These are phyloP conservation scores for Drosophila mauritiana DNA, from an alignment of 1,140 invertebrate genomes.

Conservation along the genomic window DNA sequence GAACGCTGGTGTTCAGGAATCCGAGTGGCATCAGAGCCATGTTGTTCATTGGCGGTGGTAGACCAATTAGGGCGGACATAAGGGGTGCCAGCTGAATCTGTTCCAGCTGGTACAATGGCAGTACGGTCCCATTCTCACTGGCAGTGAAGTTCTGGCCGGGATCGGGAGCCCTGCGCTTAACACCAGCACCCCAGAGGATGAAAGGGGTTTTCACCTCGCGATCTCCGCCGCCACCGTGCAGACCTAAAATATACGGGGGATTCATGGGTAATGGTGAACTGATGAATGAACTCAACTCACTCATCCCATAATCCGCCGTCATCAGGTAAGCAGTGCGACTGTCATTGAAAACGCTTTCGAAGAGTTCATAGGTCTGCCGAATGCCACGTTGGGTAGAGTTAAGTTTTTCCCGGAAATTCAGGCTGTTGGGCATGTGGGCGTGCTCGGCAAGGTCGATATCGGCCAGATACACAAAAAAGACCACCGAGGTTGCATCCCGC, in stretches of 20 bases:
- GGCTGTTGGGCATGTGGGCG: slow-evolving; percentile 91
- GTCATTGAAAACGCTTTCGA: slow-evolving; percentile 91
- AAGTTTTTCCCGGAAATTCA: slow-evolving; percentile 93
- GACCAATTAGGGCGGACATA: slow-evolving; percentile 76
- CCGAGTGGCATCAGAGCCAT: slow-evolving; percentile 17
- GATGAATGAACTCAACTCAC: slow-evolving; percentile 86
- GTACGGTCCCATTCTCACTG: background rate
- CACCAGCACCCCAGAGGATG: slow-evolving; percentile 29
- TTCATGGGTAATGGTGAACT: background rate
- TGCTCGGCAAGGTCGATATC: slow-evolving; percentile 92
- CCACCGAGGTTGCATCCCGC: slow-evolving; percentile 87
- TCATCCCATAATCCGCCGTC: slow-evolving; percentile 99
- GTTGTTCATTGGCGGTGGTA: slow-evolving; percentile 36
- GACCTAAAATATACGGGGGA: slow-evolving; percentile 84
- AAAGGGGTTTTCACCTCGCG: slow-evolving; percentile 23
- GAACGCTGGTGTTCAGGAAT: slow-evolving; percentile 2
- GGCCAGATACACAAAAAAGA: slow-evolving; percentile 95
- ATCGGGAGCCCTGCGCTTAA: background rate
- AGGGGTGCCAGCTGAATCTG: slow-evolving; percentile 25
- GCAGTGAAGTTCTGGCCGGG: background rate
- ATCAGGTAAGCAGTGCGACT: slow-evolving; percentile 94
- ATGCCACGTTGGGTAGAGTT: slow-evolving; percentile 92
- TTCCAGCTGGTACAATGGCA: slow-evolving; percentile 12
- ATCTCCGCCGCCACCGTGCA: slow-evolving; percentile 90
- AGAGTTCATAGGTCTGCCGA: slow-evolving; percentile 88